These are phyloP conservation scores for Gasterosteus aculeatus DNA, from an alignment of 2,113 vertebrate species.

Conservation along the genomic window DNA sequence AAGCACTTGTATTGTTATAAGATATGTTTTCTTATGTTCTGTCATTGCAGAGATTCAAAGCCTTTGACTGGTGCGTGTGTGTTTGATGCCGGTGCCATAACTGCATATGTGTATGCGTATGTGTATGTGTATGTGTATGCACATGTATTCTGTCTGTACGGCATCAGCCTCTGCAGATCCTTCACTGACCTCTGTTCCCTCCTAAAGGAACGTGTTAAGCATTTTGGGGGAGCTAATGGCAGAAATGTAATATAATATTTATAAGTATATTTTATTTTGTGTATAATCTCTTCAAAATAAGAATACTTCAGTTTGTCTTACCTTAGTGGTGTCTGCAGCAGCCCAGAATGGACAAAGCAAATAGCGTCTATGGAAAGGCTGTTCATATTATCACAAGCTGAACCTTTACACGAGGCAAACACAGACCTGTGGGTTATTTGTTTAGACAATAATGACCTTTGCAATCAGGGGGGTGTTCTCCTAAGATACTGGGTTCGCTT, in stretches of 20 bases:
- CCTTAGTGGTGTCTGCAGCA: not conserved
- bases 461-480: conserved; percentile 25
- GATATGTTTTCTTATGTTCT: conserved; percentile 16
- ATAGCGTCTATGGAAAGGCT: not conserved
- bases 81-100: conserved; percentile 33
- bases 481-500: conserved; percentile 15
- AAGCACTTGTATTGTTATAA: conserved; percentile 8
- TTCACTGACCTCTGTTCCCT: conserved; percentile 15
- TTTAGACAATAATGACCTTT: conserved; percentile 18
- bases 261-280: not conserved
- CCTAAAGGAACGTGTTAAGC: not conserved
- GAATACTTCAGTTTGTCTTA: not conserved
- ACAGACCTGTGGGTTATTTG: conserved; percentile 20
- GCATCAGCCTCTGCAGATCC: not conserved
- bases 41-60: conserved; percentile 5
- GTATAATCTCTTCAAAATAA: not conserved
- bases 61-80: conserved; percentile 17
- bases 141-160: conserved; percentile 1
- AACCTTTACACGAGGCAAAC: not conserved
- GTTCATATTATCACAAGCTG: not conserved
- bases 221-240: not conserved
- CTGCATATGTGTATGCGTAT: not conserved
- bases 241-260: not conserved
- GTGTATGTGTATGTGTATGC: not conserved
- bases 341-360: not conserved